These are phyloP conservation scores for Taenioides sp. DNA, from an alignment of 2,797 vertebrate species.

Conservation along the genomic window DNA sequence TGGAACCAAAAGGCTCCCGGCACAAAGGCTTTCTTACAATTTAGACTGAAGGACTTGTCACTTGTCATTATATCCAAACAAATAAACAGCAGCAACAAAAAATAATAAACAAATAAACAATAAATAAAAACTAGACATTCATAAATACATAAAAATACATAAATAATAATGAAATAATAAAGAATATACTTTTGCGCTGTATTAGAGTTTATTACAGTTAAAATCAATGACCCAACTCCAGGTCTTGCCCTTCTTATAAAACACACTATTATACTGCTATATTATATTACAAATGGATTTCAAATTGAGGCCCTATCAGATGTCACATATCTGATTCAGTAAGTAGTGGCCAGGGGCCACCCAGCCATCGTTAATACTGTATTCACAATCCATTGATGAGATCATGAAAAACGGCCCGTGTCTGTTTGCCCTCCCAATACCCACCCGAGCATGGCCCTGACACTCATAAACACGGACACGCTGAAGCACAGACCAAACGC, in stretches of 20 bases:
- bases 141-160: no score
- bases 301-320: conserved; percentile 66
- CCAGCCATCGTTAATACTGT: conserved; percentile 72
- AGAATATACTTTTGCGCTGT: no score
- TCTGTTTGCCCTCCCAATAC: conserved; percentile 52
- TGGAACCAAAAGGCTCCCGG: not conserved
- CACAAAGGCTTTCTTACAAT: not conserved
- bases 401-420: conserved; percentile 64
- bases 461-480: conserved; percentile 45
- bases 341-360: conserved; percentile 71
- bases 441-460: conserved; percentile 44
- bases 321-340: conserved; percentile 76
- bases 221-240: conserved; percentile 46
- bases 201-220: conserved; percentile 21
- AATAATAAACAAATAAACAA: not conserved
- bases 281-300: conserved; percentile 78
- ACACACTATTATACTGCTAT: conserved; percentile 58
- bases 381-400: conserved; percentile 77
- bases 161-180: no score
- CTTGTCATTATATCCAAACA: not conserved
- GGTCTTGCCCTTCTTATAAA: conserved; percentile 63
- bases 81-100: not conserved
- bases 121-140: no score
- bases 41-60: not conserved
- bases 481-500: conserved; percentile 35